These are phyloP conservation scores for Ptychoptera albimana DNA, from an alignment of 2,888 invertebrate genomes.

Conservation along the genomic window DNA sequence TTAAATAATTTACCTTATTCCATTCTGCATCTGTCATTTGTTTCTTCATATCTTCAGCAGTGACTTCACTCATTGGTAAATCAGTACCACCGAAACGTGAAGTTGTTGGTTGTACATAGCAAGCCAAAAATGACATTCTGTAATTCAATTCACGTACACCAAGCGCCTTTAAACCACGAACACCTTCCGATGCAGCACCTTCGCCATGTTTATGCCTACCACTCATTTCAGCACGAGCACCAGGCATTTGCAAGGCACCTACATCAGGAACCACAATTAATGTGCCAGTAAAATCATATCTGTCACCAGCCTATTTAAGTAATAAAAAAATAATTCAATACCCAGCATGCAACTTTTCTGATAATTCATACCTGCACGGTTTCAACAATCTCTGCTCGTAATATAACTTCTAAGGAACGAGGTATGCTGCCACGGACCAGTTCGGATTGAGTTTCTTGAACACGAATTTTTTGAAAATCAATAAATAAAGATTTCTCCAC, in stretches of 20 bases:
- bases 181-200: slow-evolving; percentile 67
- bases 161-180: slow-evolving; percentile 63
- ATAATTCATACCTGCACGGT: slow-evolving; percentile 40
- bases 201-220: slow-evolving; percentile 56
- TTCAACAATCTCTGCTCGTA: slow-evolving; percentile 93
- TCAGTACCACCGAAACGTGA: slow-evolving; percentile 79
- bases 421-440: slow-evolving; percentile 94
- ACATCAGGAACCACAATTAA: slow-evolving; percentile 97
- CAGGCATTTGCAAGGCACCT: slow-evolving; percentile 68
- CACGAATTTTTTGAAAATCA: slow-evolving; percentile 95
- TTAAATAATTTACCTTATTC: slow-evolving; percentile 46
- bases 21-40: slow-evolving; percentile 91
- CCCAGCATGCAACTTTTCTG: too few species aligned
- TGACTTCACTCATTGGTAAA: slow-evolving; percentile 70
- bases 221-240: slow-evolving; percentile 68
- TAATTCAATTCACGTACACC: slow-evolving; percentile 72
- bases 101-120: slow-evolving; percentile 76
- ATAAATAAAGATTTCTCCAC: slow-evolving; percentile 89
- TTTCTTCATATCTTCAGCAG: slow-evolving; percentile 80
- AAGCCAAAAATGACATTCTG: slow-evolving; percentile 86
- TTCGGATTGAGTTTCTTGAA: slow-evolving; percentile 96
- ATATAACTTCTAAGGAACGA: slow-evolving; percentile 83
- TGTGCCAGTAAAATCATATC: slow-evolving; percentile 88
- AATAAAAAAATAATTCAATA: too few species aligned
- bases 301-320: slow-evolving; percentile 48